Evolutionary conservation across 2,797 vertebrate genomes (phyloP), one percentile per base, ranked within the genome.

Genomic region (Mormyrops attenuatus): DNA sequence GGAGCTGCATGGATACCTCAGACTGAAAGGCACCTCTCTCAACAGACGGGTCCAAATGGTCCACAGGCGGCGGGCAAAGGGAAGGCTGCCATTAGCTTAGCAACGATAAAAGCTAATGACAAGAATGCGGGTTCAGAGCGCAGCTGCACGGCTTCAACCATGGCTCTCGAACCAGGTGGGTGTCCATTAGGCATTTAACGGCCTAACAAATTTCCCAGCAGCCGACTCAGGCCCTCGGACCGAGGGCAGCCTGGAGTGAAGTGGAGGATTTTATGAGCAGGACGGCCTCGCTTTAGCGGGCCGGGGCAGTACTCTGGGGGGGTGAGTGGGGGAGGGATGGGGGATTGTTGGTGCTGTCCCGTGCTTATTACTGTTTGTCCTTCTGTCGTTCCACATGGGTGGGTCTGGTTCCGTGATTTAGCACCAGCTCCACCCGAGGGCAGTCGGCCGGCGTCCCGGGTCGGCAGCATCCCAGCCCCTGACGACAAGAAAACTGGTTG

Each of bases 201-300:
- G 93, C 87, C 92, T 95, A 95, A 96, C 95, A 97, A 97, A 96
- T 96, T 95, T 95, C 93, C 91, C 49, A 91, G 96, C 93, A 94
- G 93, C 94, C 94, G 85, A 92, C 93, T 88, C 4, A 89, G 96
- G 93, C 95, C 85, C 92, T 63, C 85, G 90, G 94, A 91, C 93
- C 93, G 93, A 95, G 95, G 93, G 91, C 90, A 93, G 94, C 92
- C 92, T 95, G 94, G 94, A 94, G 94, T 95, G 95, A 96, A 95
- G 92, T 94, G 88, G 93, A 93, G 94, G 95, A 94, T 94, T 94
- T 95, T 95, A 95, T 89, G 93, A 96, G 93, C 92, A 90, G 91
- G 93, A 87, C 90, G 93, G 93, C 93, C 93, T 94, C 92, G 92
- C 94, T 94, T 95, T 93, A 95, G 95, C 92, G 91, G 94, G 94